Evolutionary conservation across 2,888 invertebrate species (phyloP).

Genomic region (Chaetogeoica ovagalla): DNA sequence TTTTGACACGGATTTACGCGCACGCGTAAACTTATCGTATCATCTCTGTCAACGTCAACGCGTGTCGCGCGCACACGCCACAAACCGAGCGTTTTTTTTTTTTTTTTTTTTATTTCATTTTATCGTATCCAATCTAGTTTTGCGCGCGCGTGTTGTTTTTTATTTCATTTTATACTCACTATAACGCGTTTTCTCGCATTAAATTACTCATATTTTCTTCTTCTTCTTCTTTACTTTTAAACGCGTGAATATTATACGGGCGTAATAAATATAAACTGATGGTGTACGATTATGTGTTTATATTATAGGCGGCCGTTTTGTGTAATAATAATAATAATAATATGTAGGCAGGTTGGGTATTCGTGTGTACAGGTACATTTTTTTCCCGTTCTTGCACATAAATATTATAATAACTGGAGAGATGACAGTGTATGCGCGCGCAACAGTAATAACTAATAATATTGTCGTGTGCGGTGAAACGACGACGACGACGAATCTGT

Average conservation of each 20-base stretch:
- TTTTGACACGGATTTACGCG: conserved; percentile 14
- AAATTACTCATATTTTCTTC: conserved; percentile 30
- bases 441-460: no score
- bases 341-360: neutral
- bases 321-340: no score
- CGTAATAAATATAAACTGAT: conserved; percentile 41
- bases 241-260: conserved; percentile 15
- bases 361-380: no score
- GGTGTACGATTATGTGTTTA: neutral
- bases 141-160: conserved; percentile 8
- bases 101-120: neutral
- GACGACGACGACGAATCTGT: no score
- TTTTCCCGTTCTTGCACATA: neutral
- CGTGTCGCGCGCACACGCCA: neutral
- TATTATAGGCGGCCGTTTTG: neutral
- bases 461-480: no score
- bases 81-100: neutral
- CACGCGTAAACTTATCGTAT: conserved; percentile 33
- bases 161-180: neutral
- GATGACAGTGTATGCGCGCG: no score
- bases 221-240: neutral
- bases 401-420: no score
- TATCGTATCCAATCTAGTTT: conserved; percentile 12
- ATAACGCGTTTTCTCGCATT: conserved; percentile 33
- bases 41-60: conserved; percentile 47